phyloP scores from a whole-genome alignment of 2,888 invertebrate genomes.

The Morpho achilles region DNA sequence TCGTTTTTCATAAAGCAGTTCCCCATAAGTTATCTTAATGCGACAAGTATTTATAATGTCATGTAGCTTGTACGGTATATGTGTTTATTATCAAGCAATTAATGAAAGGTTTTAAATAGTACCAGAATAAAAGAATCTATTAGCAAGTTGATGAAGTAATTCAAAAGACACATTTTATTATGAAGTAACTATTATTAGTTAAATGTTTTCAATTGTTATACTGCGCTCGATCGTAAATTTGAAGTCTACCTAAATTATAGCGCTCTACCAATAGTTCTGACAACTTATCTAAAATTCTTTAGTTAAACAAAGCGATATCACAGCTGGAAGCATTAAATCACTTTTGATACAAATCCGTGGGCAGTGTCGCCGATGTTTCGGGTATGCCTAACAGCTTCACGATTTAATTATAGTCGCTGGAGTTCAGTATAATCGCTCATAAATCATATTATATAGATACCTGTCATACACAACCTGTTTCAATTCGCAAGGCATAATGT shows the following conservation, averaged over 20 bases:
- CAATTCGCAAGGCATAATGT: slow-evolving; percentile 67
- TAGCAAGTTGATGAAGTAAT: slow-evolving; percentile 24
- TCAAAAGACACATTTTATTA: slow-evolving; percentile 29
- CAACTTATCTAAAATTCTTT: slow-evolving; percentile 35
- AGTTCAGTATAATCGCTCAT: slow-evolving; percentile 71
- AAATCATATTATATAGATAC: slow-evolving; percentile 73
- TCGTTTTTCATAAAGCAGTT: slow-evolving; percentile 45
- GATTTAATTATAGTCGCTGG: slow-evolving; percentile 70
- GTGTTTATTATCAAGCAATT: slow-evolving; percentile 35
- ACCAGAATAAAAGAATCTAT: no score
- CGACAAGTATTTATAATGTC: slow-evolving; percentile 61
- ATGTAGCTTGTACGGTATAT: slow-evolving; percentile 47
- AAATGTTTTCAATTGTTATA: slow-evolving; percentile 29
- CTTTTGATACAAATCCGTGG: slow-evolving; percentile 50
- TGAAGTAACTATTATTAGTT: slow-evolving; percentile 23
- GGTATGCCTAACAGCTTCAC: slow-evolving; percentile 60
- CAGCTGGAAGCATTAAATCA: slow-evolving; percentile 56
- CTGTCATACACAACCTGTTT: slow-evolving; percentile 77
- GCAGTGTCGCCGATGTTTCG: slow-evolving; percentile 64
- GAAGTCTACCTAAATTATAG: slow-evolving; percentile 30
- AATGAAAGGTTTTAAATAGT: slow-evolving; percentile 34
- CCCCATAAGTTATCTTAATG: slow-evolving; percentile 61
- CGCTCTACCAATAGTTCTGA: slow-evolving; percentile 30
- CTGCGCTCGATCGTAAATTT: slow-evolving; percentile 29
- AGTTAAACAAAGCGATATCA: slow-evolving; percentile 42